Conservation (phyloP, 2,113 vertebrate genomes). For the Odobenus rosmarus region DNA sequence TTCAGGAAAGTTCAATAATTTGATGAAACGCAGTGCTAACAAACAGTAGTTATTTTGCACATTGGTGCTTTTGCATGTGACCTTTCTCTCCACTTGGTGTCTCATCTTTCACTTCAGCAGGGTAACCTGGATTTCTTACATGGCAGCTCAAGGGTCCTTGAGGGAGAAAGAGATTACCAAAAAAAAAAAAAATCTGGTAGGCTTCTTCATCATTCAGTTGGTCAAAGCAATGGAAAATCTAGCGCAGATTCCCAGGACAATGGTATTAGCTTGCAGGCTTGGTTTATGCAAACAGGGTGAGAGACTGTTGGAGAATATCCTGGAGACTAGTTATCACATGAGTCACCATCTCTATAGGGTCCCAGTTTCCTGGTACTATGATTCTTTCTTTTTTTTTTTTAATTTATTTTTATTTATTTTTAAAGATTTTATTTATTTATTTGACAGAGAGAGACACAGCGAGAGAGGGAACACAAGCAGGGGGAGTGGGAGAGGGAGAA, state of each 20-base stretch:
- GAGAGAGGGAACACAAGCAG: too few species aligned
- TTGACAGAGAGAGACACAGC: too few species aligned
- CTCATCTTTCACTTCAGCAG: not conserved
- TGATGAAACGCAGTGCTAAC: not conserved
- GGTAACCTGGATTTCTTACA: not conserved
- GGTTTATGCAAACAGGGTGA: accelerated
- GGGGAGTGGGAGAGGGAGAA: too few species aligned
- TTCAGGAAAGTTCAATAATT: not conserved
- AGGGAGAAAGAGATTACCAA: not conserved
- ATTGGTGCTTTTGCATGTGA: not conserved
- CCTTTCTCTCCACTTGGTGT: not conserved
- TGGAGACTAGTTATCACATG: not conserved
- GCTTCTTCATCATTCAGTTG: not conserved
- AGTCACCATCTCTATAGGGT: not conserved
- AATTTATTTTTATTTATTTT: too few species aligned
- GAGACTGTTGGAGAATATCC: not conserved
- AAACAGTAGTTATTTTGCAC: not conserved
- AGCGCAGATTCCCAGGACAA: accelerated
- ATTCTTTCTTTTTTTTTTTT: not conserved
- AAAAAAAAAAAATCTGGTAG: not conserved
- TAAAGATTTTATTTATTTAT: too few species aligned
- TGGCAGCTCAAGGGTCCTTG: not conserved
- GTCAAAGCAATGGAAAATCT: not conserved
- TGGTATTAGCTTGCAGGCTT: not conserved
- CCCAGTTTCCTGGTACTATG: not conserved